Conservation (phyloP, 2,113 vertebrate genomes). For the Oriolus oriolus region DNA sequence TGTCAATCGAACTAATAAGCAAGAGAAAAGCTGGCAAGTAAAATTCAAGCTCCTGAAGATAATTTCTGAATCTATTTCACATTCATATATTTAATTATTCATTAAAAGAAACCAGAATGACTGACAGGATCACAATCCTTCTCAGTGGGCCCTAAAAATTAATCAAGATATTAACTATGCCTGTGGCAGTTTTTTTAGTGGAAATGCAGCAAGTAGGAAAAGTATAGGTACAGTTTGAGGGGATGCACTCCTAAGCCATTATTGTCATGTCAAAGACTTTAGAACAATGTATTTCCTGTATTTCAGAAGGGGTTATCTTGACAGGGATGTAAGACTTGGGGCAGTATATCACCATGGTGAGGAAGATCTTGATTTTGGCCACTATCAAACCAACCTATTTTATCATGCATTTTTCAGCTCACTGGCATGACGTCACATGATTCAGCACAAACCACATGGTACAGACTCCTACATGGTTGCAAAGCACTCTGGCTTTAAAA, state of each 20-base stretch:
- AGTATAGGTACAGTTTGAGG: background rate
- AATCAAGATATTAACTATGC: background rate
- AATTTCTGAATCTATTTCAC: background rate
- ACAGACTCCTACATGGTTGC: background rate
- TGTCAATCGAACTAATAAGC: constrained; percentile 29
- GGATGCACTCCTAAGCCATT: background rate
- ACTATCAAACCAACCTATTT: background rate
- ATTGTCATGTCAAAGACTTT: background rate
- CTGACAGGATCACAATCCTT: background rate
- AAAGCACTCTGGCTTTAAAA: background rate
- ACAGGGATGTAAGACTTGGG: background rate
- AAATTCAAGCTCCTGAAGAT: background rate
- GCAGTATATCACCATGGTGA: background rate
- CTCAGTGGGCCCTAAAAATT: background rate
- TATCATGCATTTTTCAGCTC: background rate
- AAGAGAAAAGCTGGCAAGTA: background rate
- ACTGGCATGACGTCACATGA: background rate
- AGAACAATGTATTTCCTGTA: background rate
- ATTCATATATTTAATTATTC: background rate
- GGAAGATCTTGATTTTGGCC: background rate
- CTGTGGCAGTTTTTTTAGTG: background rate
- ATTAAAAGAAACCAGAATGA: background rate
- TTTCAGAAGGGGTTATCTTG: background rate
- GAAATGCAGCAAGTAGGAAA: background rate
- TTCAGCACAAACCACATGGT: background rate